Conservation (phyloP, 1,140 invertebrate species). For the Pissodes strobi region DNA sequence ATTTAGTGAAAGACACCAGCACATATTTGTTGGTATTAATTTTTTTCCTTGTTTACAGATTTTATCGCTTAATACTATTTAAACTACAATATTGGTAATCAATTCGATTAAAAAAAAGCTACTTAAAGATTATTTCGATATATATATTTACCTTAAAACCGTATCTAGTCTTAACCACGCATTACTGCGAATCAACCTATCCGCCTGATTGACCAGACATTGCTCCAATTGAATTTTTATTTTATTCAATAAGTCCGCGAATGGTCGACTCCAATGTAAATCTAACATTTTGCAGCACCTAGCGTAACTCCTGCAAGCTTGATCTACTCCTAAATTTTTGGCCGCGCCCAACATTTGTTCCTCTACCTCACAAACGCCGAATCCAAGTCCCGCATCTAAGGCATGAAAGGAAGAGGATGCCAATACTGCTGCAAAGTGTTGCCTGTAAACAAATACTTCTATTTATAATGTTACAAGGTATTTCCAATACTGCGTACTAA, state of each 20-base stretch:
- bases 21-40: no score
- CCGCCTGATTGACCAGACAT: conserved; percentile 65
- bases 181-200: conserved; percentile 64
- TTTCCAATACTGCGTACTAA: no score
- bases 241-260: conserved; percentile 51
- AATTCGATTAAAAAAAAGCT: no score
- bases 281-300: conserved; percentile 53
- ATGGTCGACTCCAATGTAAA: conserved; percentile 43
- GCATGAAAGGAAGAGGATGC: conserved; percentile 67
- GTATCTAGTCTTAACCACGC: conserved; percentile 69
- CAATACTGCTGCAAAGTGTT: conserved; percentile 69
- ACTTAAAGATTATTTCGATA: no score
- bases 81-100: no score
- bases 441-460: conserved; percentile 57
- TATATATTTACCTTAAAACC: conserved; percentile 50
- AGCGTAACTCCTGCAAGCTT: conserved; percentile 71
- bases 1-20: no score
- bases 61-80: no score
- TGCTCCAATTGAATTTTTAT: conserved; percentile 63
- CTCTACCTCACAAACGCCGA: conserved; percentile 70
- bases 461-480: no score
- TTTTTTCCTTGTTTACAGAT: no score
- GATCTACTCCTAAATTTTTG: conserved; percentile 67
- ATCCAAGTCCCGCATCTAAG: conserved; percentile 67
- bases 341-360: conserved; percentile 68